Conservation (phyloP, 2,888 invertebrate genomes). For the Pyrgus malvae region DNA sequence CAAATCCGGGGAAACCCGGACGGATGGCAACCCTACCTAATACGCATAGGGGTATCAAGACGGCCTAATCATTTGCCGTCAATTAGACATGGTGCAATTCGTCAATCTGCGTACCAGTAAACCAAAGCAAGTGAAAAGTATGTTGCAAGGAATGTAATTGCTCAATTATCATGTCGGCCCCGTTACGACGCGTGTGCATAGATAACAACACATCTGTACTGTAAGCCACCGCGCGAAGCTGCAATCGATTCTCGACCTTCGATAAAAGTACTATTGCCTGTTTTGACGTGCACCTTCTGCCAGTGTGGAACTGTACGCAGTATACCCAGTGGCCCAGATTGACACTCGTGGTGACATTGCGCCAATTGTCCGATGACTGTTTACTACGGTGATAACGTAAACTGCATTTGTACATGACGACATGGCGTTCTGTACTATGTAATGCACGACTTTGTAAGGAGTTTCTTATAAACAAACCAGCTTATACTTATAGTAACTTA, state of each 20-base stretch:
- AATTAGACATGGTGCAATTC: no score
- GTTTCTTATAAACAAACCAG: no score
- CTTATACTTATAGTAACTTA: no score
- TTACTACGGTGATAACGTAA: slow-evolving; percentile 42
- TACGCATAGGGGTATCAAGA: no score
- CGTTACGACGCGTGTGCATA: slow-evolving; percentile 49
- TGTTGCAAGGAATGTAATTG: slow-evolving; percentile 66
- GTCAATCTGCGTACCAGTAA: slow-evolving; percentile 3
- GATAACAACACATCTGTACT: no score
- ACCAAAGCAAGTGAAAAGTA: slow-evolving; percentile 38
- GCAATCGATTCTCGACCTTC: slow-evolving; percentile 12
- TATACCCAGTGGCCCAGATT: slow-evolving; percentile 58
- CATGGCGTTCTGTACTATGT: no score
- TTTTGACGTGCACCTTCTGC: not conserved
- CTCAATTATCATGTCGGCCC: slow-evolving; percentile 62
- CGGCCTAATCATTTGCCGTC: no score
- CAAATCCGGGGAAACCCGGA: no score
- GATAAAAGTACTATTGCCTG: slow-evolving; percentile 9
- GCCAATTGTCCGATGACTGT: slow-evolving; percentile 44
- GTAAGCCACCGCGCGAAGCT: slow-evolving; percentile 10
- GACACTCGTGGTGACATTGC: slow-evolving; percentile 53
- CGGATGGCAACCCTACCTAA: no score
- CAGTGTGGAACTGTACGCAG: slow-evolving; percentile 30
- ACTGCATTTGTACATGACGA: not conserved
- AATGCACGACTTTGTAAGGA: no score